A percentile compares a stretch with the other conserved stretches of the same genome.
Evolutionary conservation across 2,888 invertebrate species (phyloP).

Genomic region (Artemia sp.): DNA sequence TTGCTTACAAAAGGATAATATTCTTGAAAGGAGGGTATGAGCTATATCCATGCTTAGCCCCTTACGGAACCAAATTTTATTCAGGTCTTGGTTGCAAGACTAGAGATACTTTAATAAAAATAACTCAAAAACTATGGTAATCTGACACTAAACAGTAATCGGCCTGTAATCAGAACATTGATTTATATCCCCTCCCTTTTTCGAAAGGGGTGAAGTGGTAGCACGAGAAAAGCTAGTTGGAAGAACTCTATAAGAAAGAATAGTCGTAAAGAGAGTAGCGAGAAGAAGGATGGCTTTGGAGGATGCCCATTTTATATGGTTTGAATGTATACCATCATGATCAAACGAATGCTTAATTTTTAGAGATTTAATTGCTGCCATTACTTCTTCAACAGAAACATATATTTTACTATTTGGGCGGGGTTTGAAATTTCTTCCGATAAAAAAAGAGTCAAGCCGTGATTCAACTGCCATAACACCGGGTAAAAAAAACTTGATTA

Average conservation of each 20-base stretch:
- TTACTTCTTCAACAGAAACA: background rate
- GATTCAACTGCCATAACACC: too few species aligned
- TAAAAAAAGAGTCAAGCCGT: too few species aligned
- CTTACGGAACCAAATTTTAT: background rate
- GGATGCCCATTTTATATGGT: background rate
- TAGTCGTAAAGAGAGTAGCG: too few species aligned
- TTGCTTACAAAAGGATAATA: too few species aligned
- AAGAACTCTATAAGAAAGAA: too few species aligned
- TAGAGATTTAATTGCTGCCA: background rate
- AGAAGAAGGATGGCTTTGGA: conserved; percentile 2
- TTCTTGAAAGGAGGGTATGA: background rate
- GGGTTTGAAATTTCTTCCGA: too few species aligned
- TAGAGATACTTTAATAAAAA: background rate
- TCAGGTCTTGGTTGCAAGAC: background rate
- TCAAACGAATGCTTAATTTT: background rate
- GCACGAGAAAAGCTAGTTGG: too few species aligned
- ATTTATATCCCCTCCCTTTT: too few species aligned
- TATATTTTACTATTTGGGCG: too few species aligned
- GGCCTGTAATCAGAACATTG: background rate
- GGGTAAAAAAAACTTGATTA: too few species aligned
- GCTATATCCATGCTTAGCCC: background rate
- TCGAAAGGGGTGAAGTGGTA: too few species aligned
- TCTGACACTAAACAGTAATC: background rate
- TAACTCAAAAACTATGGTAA: background rate
- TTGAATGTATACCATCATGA: conserved; percentile 9